Conservation (phyloP, 2,888 invertebrate genomes). For the Meghimatium bilineatum region DNA sequence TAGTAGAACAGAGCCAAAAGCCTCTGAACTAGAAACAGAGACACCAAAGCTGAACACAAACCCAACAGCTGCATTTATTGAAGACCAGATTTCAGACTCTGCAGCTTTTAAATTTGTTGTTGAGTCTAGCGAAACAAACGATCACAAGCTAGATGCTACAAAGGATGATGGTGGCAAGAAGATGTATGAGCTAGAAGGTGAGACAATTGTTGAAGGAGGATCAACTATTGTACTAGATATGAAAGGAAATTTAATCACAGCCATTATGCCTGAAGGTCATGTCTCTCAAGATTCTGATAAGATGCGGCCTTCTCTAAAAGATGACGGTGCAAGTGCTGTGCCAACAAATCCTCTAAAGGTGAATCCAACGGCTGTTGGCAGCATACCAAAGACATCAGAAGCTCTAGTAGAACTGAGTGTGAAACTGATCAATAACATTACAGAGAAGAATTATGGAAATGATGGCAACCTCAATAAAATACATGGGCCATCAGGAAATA, state of each 20-base stretch:
- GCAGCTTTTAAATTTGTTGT: neutral
- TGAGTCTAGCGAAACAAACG: conserved; percentile 6
- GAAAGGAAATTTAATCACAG: conserved; percentile 37
- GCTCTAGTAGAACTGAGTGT: neutral
- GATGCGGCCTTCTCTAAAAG: neutral
- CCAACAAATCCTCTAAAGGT: neutral
- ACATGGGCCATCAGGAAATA: neutral
- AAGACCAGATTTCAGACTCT: conserved; percentile 1
- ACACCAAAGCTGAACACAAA: conserved; percentile 29
- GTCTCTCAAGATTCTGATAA: neutral
- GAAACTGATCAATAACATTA: neutral
- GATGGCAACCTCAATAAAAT: neutral
- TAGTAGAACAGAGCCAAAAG: conserved; percentile 8
- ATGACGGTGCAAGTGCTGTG: neutral
- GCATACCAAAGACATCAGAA: conserved; percentile 11
- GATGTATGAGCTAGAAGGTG: conserved; percentile 10
- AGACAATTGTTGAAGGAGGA: conserved; percentile 44
- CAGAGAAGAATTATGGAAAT: neutral
- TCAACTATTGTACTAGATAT: conserved; percentile 40
- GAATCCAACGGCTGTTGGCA: conserved; percentile 5
- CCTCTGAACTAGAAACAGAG: neutral
- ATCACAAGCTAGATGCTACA: neutral
- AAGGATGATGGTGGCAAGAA: neutral
- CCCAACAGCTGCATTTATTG: neutral
- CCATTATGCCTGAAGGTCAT: conserved; percentile 13